Evolutionary conservation across 2,797 vertebrate genomes (phyloP), one percentile per base, ranked within the genome.

Genomic region (Rhincodon typus): DNA sequence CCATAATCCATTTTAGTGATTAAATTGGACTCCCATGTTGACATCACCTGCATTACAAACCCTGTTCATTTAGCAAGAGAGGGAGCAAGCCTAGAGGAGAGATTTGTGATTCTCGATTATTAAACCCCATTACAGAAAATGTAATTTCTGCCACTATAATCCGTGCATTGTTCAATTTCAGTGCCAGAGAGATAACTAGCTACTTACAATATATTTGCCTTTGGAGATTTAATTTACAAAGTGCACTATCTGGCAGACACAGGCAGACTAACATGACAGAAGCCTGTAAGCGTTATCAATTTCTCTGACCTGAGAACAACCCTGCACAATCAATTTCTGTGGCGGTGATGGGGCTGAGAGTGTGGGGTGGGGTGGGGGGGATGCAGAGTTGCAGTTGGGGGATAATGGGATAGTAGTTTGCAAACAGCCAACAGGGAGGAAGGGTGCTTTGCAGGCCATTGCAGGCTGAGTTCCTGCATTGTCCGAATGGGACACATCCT

Each of bases 121-220:
- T 98, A 98, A 98, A 98, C 97, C 97, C 97, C 97, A 98, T 99
- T 99, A 99, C 97, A 97, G 98, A 98, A 98, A 97, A 98, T 98
- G 98, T 98, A 98, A 99, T 98, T 98, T 98, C 98, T 98, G 98
- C 98, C 98, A 98, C 98, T 98, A 98, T 98, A 98, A 99, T 98
- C 98, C 98, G 96, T 97, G 98, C 98, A 98, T 98, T 99, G 98
- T 98, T 98, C 98, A 98, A 98, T 98, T 98, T 97, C 93, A 98
- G 98, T 98, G 98, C 98, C 98, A 98, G 97, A 96, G 98, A 98
- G 98, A 98, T 98, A 98, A 98, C 97, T 97, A 98, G 98, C 98
- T 98, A 98, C 97, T 98, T 98, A 98, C 98, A 98, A 98, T 98
- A 98, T 98, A 98, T 98, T 98, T 98, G 98, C 98, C 98, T 98